Base-by-base conservation (phyloP, 2,888 invertebrate species). In the Polydrusus cervinus region DNA sequence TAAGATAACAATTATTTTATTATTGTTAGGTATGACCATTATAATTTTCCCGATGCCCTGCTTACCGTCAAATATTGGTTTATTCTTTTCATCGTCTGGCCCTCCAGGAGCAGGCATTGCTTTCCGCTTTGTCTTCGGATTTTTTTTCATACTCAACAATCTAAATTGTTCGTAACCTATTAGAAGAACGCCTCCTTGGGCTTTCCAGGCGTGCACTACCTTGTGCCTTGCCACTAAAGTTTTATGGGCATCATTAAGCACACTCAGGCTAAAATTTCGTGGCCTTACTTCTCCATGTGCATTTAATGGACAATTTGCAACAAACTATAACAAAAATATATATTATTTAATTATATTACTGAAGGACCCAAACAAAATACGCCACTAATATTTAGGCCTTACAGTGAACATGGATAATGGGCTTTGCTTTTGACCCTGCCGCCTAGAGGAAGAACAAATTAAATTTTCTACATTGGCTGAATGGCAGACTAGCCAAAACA, bases 81-180 rank as follows among this genome's bases (percentile, higher is more conserved):
- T 94, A 80, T 93, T 91, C 60, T 89, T 89, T 64, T 91, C 91
- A 65, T 92, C 91, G 80, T 90, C 91, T 18, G 87, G 88, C 2
- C 79, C 88, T 13, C 87, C 88, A 0, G 90, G 90, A 5, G 86
- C 84, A 51, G 85, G 83, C 72, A 82, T 82, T 82, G 90, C 89
- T 84, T 90, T 91, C 80, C 89, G 92, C 83, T 89, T 91, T 1
- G 91, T 89, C 80, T 92, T 91, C 65, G 91, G 91, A 66, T 92
- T 90, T 80, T 93, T 91, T 85, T 94, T 94, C 84, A 95, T 89
- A 79, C 96, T 95, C 67, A 99, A 89, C 79, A 98, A 91, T 16
- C 99, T 91, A 85, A 97, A 99, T 85, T 99, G 90, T 88, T 99
- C 99, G 86, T 99, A 99, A 0, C 99, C 99, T 85, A 99, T 96